Conservation (phyloP, 2,888 invertebrate species). For the Dascillus cervinus region DNA sequence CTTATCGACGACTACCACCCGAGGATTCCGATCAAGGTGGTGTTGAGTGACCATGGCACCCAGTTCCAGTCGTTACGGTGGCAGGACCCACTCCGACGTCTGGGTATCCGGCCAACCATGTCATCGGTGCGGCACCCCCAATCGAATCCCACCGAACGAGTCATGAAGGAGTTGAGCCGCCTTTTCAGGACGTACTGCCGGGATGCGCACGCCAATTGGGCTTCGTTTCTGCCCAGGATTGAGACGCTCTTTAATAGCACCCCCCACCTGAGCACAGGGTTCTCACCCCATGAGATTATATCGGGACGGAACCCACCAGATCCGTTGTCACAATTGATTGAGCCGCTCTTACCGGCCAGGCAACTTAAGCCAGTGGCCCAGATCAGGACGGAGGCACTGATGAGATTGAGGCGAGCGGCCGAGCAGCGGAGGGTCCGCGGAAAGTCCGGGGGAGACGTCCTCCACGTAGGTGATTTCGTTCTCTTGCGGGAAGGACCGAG, state of each 20-base stretch:
- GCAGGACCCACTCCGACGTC: constrained; percentile 2
- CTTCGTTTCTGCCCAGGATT: not conserved
- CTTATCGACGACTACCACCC: constrained; percentile 9
- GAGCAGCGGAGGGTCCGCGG: not conserved
- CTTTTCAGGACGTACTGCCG: constrained; percentile 6
- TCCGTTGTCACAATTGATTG: not conserved
- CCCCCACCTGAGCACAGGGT: constrained; percentile 5
- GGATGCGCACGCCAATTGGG: constrained; percentile 4
- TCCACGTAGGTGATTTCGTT: constrained; percentile 5
- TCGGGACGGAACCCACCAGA: not conserved
- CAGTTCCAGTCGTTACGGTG: constrained; percentile 4
- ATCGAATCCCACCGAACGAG: constrained; percentile 4
- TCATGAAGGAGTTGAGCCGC: constrained; percentile 6
- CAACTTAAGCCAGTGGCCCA: not conserved
- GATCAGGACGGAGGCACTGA: not conserved
- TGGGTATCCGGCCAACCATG: constrained; percentile 1
- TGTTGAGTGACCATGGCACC: constrained; percentile 9
- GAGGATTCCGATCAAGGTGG: constrained; percentile 4
- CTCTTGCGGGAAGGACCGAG: constrained; percentile 3
- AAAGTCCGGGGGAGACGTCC: not conserved
- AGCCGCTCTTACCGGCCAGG: too few species aligned
- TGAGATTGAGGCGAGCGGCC: not conserved
- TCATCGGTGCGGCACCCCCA: constrained; percentile 7
- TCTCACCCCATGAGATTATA: constrained; percentile 2
- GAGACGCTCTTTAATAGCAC: constrained; percentile 3